Evolutionary conservation across 2,888 invertebrate genomes (phyloP).

Genomic region (Dione vanillae): DNA sequence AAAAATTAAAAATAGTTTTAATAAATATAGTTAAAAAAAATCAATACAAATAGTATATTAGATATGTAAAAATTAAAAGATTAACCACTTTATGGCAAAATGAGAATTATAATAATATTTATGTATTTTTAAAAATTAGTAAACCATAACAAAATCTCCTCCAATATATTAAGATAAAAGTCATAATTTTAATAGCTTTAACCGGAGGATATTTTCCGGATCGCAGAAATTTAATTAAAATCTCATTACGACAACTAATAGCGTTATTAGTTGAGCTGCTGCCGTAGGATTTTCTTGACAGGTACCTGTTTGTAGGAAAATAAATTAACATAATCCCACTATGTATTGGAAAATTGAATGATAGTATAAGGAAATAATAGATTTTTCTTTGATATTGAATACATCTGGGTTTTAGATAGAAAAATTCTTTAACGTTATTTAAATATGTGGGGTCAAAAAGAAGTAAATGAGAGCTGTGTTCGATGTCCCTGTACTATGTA

Average conservation of each 20-base stretch:
- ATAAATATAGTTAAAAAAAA: no score
- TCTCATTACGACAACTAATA: constrained; percentile 47
- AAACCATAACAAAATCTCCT: constrained; percentile 6
- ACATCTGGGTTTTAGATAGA: not conserved
- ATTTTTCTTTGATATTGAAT: not conserved
- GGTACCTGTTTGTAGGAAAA: constrained; percentile 12
- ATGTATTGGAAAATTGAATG: constrained; percentile 8
- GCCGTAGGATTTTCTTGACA: constrained; percentile 23
- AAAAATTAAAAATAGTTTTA: no score
- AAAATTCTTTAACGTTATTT: not conserved
- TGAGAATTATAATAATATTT: no score
- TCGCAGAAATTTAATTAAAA: constrained; percentile 48
- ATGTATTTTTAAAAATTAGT: no score
- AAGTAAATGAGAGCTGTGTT: no score
- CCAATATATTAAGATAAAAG: constrained; percentile 22
- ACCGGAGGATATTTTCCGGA: constrained; percentile 39
- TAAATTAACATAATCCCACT: constrained; percentile 20
- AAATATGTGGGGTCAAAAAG: no score
- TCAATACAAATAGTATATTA: no score
- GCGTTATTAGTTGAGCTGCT: constrained; percentile 41
- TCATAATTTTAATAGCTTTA: constrained; percentile 31
- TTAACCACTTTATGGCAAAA: no score
- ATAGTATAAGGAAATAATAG: not conserved
- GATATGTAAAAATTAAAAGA: no score
- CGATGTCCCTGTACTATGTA: no score